A percentile compares a stretch with the other conserved stretches of the same genome.
Conservation (phyloP, 1,140 invertebrate species). For the Drosophila auraria region DNA sequence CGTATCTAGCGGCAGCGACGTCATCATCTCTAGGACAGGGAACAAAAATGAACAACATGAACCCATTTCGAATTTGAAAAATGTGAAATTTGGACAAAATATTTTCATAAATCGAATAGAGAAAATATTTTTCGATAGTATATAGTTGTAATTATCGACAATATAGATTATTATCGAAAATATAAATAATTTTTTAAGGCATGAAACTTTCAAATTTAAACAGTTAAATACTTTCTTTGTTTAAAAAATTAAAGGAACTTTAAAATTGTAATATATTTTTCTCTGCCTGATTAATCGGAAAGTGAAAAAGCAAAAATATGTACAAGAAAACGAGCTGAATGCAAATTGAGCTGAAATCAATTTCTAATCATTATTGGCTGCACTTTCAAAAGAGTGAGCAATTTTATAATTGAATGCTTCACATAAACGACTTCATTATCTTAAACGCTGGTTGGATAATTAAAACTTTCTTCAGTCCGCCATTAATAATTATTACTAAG, state of each 20-base stretch:
- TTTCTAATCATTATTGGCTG: constrained; percentile 46
- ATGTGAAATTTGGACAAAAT: neutral
- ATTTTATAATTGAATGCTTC: constrained; percentile 76
- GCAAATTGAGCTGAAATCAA: constrained; percentile 37
- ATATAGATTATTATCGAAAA: neutral
- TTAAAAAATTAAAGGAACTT: neutral
- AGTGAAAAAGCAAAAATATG: constrained; percentile 22
- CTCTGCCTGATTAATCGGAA: neutral
- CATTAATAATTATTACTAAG: constrained; percentile 49
- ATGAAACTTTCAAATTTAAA: no score
- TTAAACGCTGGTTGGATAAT: constrained; percentile 62
- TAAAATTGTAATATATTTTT: neutral
- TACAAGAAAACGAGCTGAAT: constrained; percentile 23
- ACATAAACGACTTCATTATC: constrained; percentile 76
- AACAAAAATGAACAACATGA: neutral
- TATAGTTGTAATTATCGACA: neutral
- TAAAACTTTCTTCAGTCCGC: constrained; percentile 74
- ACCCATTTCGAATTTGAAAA: neutral
- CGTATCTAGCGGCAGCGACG: constrained; percentile 59
- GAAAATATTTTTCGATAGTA: neutral
- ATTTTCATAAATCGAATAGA: neutral
- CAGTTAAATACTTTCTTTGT: neutral
- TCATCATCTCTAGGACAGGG: constrained; percentile 42
- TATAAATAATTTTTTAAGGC: no score
- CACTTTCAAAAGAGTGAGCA: constrained; percentile 68